phyloP scores from a whole-genome alignment of 2,797 vertebrate species.

The Propithecus deckenii region DNA sequence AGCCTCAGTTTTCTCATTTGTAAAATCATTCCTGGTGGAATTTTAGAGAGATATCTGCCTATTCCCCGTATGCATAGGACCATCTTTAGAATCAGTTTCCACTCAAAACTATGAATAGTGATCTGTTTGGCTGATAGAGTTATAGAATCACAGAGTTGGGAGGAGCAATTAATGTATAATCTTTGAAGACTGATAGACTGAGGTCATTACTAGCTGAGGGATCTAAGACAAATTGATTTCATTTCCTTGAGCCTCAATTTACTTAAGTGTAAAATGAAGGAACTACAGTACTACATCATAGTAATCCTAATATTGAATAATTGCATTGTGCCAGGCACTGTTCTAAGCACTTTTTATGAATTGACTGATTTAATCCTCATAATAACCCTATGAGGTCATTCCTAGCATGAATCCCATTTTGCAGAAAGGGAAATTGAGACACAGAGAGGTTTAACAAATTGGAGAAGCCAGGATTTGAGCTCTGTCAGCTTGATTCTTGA shows the following conservation, averaged over 20 bases:
- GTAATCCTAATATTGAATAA: background rate
- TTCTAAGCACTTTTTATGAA: background rate
- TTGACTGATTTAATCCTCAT: background rate
- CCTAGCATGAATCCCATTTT: background rate
- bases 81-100: background rate
- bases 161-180: background rate
- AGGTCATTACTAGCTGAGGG: background rate
- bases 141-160: background rate
- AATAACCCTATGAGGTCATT: background rate
- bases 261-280: background rate
- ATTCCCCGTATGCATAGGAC: background rate
- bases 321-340: background rate
- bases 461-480: background rate
- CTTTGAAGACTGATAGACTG: background rate
- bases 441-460: background rate
- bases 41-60: background rate
- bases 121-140: background rate
- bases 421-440: background rate
- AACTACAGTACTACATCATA: background rate
- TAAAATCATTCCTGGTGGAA: background rate
- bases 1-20: background rate
- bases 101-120: background rate
- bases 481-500: background rate
- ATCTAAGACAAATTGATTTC: background rate
- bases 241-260: constrained; percentile 11